Percentiles rank a stretch among this genome's conserved stretches.
These are phyloP conservation scores for Ricordea florida DNA, from an alignment of 92 coral and sea anemone genomes.

Conservation along the genomic window DNA sequence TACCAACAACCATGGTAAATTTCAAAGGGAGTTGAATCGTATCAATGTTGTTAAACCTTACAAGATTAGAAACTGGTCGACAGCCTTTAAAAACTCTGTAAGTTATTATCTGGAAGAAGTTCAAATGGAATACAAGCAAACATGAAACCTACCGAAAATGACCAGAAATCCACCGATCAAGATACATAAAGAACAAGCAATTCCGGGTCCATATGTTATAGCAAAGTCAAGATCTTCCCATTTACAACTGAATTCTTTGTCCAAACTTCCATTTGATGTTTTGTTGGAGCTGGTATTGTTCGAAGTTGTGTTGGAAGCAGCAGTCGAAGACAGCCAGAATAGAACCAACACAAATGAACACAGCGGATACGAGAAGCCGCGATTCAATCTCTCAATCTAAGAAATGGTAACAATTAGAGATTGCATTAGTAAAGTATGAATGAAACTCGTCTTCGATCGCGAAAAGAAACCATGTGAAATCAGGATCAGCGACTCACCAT, in stretches of 20 bases:
- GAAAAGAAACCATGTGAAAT: not conserved
- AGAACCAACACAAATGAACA: not conserved
- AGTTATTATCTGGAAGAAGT: not conserved
- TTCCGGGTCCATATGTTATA: conserved; percentile 79
- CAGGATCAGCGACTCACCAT: too few species aligned
- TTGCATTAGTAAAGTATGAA: not conserved
- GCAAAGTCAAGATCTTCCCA: conserved; percentile 81
- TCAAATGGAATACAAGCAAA: not conserved
- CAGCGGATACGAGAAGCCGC: not conserved
- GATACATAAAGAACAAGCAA: conserved; percentile 72
- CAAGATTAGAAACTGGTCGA: too few species aligned
- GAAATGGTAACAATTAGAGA: not conserved
- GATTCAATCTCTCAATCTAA: not conserved
- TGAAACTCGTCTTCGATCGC: not conserved
- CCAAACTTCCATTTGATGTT: conserved; percentile 8
- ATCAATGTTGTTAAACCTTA: too few species aligned
- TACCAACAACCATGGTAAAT: too few species aligned
- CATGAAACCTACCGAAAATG: conserved; percentile 54
- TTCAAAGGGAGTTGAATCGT: too few species aligned
- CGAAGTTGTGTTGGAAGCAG: conserved; percentile 4
- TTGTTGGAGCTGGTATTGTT: not conserved
- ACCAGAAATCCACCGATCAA: conserved; percentile 77
- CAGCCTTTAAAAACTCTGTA: too few species aligned
- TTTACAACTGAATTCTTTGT: conserved; percentile 63
- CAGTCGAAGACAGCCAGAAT: conserved; percentile 1